Base-by-base conservation (phyloP, 2,113 vertebrate genomes). In the Manacus vitellinus region DNA sequence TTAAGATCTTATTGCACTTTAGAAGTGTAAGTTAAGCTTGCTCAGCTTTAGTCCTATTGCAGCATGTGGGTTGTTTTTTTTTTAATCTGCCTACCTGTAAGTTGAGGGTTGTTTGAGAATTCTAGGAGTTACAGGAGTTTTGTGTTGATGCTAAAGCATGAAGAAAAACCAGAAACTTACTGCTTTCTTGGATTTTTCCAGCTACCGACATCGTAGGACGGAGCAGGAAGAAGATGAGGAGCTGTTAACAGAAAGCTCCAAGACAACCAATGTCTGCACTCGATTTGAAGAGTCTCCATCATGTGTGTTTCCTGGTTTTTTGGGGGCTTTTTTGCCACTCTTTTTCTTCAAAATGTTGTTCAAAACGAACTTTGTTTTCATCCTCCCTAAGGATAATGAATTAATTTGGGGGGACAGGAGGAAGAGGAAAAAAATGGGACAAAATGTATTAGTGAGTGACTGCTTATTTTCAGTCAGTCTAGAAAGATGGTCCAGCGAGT, bases 221-320 rank as follows among this genome's bases (percentile, higher is more conserved):
- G 99, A 99, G 88, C 99, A 99, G 95, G 99, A 99, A 62, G 99
- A 99, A 62, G 99, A 99, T 0, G 99, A 99, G 95, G 99, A 99
- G 91, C 98, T 99, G 25, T 97, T 99, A 66, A 99, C 98, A 47
- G 99, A 99, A 97, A 99, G 98, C 97, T 99, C 98, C 93, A 99
- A 99, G 97, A 98, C 99, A 19, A 99, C 99, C 2, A 99, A 99
- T 6, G 98, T 99, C 88, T 99, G 99, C 98, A 99, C 99, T 85
- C 98, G 99, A 28, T 99, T 99, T 96, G 99, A 99, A 81, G 98
- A 99, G 4, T 99, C 99, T 59, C 99, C 99, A 12, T 99, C 99
- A 54, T 99, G 99, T 99, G 97, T 96, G 99, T 97, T 92, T 85
- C 76, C 24, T 52, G 25, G 2, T 16, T 28, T 52, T 51, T 51